These are phyloP conservation scores for Sphinx pinastri DNA, from an alignment of 2,888 invertebrate species.

Conservation along the genomic window DNA sequence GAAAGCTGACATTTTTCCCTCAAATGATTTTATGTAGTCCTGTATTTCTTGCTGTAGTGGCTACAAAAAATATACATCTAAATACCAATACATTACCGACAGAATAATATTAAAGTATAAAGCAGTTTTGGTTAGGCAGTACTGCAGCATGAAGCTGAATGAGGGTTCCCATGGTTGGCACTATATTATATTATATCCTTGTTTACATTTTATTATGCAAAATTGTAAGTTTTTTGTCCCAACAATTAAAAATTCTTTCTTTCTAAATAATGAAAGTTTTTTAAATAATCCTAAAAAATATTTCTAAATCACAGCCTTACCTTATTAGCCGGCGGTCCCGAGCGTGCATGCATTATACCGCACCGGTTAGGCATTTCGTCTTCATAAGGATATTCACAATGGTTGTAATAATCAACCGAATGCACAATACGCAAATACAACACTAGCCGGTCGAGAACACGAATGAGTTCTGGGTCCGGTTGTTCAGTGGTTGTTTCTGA, in stretches of 20 bases:
- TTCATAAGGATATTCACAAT: conserved; percentile 99
- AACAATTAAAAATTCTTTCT: too few relatives aligned
- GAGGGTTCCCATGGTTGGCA: too few relatives aligned
- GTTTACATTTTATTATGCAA: too few relatives aligned
- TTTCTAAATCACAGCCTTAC: conserved; percentile 57
- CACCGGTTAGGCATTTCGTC: conserved; percentile 99
- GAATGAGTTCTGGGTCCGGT: conserved; percentile 76
- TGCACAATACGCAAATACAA: conserved; percentile 98
- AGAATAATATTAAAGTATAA: neutral
- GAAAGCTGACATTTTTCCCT: conserved; percentile 95
- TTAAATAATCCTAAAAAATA: too few relatives aligned
- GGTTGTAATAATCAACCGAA: conserved; percentile 99
- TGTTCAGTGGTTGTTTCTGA: conserved; percentile 62
- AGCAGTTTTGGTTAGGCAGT: too few relatives aligned
- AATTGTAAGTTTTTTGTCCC: too few relatives aligned
- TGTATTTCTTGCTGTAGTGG: conserved; percentile 88
- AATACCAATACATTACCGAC: neutral
- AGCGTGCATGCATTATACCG: conserved; percentile 98
- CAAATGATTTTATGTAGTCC: conserved; percentile 91
- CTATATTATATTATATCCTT: too few relatives aligned
- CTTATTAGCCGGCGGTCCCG: conserved; percentile 93
- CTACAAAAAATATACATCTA: conserved; percentile 57
- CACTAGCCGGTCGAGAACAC: conserved; percentile 91
- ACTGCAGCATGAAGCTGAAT: too few relatives aligned
- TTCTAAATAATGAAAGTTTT: too few relatives aligned